Evolutionary conservation across 1,140 invertebrate genomes (phyloP).

Genomic region (Ruditapes philippinarum): DNA sequence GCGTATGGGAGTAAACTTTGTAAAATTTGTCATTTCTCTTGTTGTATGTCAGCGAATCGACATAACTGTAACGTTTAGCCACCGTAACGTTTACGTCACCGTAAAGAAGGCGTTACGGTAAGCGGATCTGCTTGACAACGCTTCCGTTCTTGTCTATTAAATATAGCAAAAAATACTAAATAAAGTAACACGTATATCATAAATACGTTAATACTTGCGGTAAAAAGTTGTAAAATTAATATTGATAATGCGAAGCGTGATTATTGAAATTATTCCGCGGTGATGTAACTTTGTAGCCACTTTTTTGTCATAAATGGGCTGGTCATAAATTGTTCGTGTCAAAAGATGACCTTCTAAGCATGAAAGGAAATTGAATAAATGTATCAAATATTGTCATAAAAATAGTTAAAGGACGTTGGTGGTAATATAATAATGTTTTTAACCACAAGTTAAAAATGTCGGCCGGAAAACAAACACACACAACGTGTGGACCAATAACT

Average conservation of each 20-base stretch:
- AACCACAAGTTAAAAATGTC: too few relatives aligned
- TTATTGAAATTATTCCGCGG: neutral
- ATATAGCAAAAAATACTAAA: neutral
- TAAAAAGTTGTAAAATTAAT: neutral
- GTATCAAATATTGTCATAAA: too few relatives aligned
- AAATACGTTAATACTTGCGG: neutral
- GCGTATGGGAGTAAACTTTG: constrained; percentile 6
- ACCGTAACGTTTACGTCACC: constrained; percentile 5
- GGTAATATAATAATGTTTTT: too few relatives aligned
- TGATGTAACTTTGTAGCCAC: neutral
- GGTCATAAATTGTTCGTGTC: too few relatives aligned
- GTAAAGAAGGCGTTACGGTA: neutral
- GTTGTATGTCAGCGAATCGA: constrained; percentile 29
- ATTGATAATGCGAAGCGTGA: neutral
- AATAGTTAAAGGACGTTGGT: too few relatives aligned
- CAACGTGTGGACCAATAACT: too few relatives aligned
- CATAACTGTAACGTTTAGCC: neutral
- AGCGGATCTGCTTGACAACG: neutral
- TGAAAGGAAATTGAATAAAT: too few relatives aligned
- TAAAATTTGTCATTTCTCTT: constrained; percentile 22
- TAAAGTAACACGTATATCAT: neutral
- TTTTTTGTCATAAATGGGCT: too few relatives aligned
- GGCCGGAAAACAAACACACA: too few relatives aligned
- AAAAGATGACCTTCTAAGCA: too few relatives aligned
- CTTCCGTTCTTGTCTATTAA: neutral